Percentiles rank a stretch among this genome's conserved stretches.
Conservation (phyloP, 2,797 vertebrate genomes). For the Coendou prehensilis region DNA sequence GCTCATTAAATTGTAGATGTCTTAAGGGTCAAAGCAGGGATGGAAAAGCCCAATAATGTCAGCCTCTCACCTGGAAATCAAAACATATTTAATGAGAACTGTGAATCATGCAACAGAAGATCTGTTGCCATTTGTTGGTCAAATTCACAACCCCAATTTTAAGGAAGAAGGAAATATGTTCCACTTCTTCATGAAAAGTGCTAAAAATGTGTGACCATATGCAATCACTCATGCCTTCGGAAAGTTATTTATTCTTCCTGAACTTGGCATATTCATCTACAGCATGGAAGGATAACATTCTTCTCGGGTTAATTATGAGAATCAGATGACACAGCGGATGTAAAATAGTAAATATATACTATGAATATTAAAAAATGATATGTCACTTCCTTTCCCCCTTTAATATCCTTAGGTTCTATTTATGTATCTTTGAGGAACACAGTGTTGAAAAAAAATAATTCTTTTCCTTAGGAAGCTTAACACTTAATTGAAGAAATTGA, state of each 20-base stretch:
- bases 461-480: neutral
- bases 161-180: neutral
- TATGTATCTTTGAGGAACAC: neutral
- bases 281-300: neutral
- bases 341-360: neutral
- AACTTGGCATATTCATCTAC: neutral
- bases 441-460: neutral
- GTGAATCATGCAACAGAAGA: neutral
- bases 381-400: neutral
- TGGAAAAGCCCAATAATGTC: neutral
- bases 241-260: neutral
- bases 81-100: neutral
- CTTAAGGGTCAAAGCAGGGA: fast-evolving
- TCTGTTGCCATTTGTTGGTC: neutral
- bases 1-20: neutral
- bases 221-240: neutral
- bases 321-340: neutral
- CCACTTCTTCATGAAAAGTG: neutral
- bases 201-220: neutral
- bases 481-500: neutral
- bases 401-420: neutral
- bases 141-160: neutral
- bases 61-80: neutral
- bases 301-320: neutral
- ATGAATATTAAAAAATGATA: neutral